These are phyloP conservation scores for Pocillopora meandrina DNA, from an alignment of 92 coral and sea anemone genomes.

Conservation along the genomic window DNA sequence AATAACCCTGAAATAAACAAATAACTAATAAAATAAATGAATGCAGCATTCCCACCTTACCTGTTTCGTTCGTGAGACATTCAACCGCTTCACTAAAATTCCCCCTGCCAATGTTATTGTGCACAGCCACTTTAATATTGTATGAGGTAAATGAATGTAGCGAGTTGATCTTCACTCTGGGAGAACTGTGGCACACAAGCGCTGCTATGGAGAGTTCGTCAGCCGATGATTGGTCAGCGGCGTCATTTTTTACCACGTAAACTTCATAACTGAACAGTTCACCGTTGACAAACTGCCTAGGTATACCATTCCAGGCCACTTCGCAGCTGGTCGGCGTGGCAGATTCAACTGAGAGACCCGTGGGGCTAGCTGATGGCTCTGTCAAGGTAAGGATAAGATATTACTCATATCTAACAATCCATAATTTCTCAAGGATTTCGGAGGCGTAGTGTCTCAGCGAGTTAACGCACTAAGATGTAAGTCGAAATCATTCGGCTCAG, in stretches of 20 bases:
- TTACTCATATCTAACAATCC: not conserved
- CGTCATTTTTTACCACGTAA: not conserved
- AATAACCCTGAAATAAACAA: no score
- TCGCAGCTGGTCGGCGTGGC: not conserved
- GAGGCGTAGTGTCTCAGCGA: no score
- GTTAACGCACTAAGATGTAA: no score
- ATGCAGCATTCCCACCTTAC: not conserved
- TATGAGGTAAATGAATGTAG: slow-evolving; percentile 1
- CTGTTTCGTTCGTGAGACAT: slow-evolving; percentile 18
- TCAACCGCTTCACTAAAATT: slow-evolving; percentile 15
- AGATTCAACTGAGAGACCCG: not conserved
- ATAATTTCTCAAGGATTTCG: not conserved
- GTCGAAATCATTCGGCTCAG: no score
- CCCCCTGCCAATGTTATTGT: not conserved
- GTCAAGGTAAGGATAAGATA: not conserved
- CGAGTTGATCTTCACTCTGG: not conserved
- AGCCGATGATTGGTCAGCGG: not conserved
- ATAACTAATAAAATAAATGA: no score
- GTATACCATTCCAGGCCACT: not conserved
- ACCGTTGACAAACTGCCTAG: not conserved
- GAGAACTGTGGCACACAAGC: not conserved
- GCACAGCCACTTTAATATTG: not conserved
- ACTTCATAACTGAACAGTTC: not conserved
- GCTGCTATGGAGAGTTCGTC: not conserved
- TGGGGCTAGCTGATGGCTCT: slow-evolving; percentile 21